Conservation (phyloP, 2,888 invertebrate species). For the Polyommatus iphigenia region DNA sequence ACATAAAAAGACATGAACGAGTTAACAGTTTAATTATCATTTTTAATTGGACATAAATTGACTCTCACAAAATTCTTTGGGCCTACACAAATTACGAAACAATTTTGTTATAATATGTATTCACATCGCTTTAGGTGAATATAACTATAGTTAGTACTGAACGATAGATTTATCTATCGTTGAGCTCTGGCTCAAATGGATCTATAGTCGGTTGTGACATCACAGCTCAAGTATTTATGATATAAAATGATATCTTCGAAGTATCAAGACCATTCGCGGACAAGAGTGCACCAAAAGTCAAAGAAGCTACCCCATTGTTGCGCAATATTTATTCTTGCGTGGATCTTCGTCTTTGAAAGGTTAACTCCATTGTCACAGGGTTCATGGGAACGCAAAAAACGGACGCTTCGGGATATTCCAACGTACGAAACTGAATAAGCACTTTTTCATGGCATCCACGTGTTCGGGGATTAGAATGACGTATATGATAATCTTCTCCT, state of each 20-base stretch:
- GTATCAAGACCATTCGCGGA: slow-evolving; percentile 52
- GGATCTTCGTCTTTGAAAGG: slow-evolving; percentile 75
- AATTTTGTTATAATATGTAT: too few species aligned
- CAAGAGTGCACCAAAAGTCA: slow-evolving; percentile 62
- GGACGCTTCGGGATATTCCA: slow-evolving; percentile 66
- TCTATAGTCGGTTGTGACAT: too few species aligned
- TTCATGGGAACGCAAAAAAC: slow-evolving; percentile 80
- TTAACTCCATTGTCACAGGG: slow-evolving; percentile 73
- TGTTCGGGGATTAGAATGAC: slow-evolving; percentile 66
- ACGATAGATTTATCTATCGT: too few species aligned
- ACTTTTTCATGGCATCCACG: slow-evolving; percentile 74
- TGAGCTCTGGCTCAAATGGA: too few species aligned
- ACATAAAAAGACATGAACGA: too few species aligned
- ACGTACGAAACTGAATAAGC: slow-evolving; percentile 74
- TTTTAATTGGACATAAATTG: too few species aligned
- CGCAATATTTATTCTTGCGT: slow-evolving; percentile 78
- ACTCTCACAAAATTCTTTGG: too few species aligned
- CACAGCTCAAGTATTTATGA: too few species aligned
- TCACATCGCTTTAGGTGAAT: too few species aligned
- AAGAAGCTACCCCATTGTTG: slow-evolving; percentile 77
- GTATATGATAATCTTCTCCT: slow-evolving; percentile 60
- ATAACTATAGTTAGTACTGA: too few species aligned
- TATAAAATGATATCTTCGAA: background rate
- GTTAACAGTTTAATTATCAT: too few species aligned
- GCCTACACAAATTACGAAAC: too few species aligned